Evolutionary conservation across 1,140 invertebrate species (phyloP).

Genomic region (Sinella curviseta): DNA sequence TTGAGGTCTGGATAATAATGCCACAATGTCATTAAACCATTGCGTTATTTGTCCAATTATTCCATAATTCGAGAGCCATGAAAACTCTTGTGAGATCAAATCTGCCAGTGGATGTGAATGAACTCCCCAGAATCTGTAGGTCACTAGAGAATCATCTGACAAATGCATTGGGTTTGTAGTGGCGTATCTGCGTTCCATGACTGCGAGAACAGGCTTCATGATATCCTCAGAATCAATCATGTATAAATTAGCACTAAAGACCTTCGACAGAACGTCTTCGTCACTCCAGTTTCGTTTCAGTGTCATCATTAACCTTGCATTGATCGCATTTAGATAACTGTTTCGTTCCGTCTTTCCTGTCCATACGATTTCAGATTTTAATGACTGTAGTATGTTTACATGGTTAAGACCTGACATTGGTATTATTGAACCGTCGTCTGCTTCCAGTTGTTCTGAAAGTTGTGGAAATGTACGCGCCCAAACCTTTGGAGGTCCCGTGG

Average conservation of each 20-base stretch:
- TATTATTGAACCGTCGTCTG: too few species aligned
- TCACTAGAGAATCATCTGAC: background rate
- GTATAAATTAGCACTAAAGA: background rate
- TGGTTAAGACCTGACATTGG: too few species aligned
- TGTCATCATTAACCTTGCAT: too few species aligned
- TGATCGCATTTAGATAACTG: too few species aligned
- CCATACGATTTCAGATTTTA: too few species aligned
- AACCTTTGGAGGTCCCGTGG: background rate
- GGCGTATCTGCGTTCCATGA: background rate
- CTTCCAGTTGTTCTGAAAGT: too few species aligned
- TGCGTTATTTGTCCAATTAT: background rate
- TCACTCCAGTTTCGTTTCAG: too few species aligned
- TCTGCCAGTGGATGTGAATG: background rate
- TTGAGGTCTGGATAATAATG: too few species aligned
- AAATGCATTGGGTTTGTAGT: background rate
- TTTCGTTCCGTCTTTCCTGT: too few species aligned
- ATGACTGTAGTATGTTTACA: too few species aligned
- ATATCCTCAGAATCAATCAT: background rate
- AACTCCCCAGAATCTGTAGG: background rate
- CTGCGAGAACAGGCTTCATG: background rate
- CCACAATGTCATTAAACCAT: too few species aligned
- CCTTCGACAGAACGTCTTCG: too few species aligned
- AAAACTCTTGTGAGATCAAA: background rate
- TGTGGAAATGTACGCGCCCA: background rate
- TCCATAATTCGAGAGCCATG: background rate